These are phyloP conservation scores for Drosophila mayri DNA, from an alignment of 1,140 invertebrate genomes.

Conservation along the genomic window DNA sequence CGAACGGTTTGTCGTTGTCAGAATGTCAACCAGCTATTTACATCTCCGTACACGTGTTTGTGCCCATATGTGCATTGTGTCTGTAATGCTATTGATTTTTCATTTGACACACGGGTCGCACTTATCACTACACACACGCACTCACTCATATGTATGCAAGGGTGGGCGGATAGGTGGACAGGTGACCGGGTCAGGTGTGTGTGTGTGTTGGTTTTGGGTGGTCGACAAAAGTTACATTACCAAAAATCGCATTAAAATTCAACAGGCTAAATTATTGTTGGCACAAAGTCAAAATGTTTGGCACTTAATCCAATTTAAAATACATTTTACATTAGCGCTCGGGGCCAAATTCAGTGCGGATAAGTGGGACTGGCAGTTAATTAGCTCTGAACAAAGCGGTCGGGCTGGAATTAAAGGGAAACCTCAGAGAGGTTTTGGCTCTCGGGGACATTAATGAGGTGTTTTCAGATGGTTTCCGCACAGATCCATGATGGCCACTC, in stretches of 20 bases:
- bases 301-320: slow-evolving; percentile 80
- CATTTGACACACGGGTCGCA: slow-evolving; percentile 57
- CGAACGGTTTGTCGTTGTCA: slow-evolving; percentile 37
- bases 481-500: background rate
- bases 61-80: slow-evolving; percentile 56
- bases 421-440: slow-evolving; percentile 14
- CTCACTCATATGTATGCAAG: background rate
- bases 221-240: slow-evolving; percentile 53
- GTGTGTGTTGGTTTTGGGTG: slow-evolving; percentile 45
- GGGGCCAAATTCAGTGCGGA: slow-evolving; percentile 39
- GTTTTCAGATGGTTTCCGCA: background rate
- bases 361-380: slow-evolving; percentile 33
- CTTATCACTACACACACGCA: slow-evolving; percentile 26
- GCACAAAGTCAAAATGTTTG: slow-evolving; percentile 78
- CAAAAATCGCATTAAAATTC: slow-evolving; percentile 80
- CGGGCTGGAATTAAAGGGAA: slow-evolving; percentile 11
- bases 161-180: slow-evolving; percentile 1
- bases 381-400: slow-evolving; percentile 35
- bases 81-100: slow-evolving; percentile 74
- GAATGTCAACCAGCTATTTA: slow-evolving; percentile 77
- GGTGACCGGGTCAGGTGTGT: slow-evolving; percentile 11
- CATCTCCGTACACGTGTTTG: slow-evolving; percentile 40
- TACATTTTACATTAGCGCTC: slow-evolving; percentile 72
- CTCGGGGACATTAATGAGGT: slow-evolving; percentile 11
- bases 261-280: slow-evolving; percentile 68